phyloP scores from a whole-genome alignment of 2,797 vertebrate species.

The Hyperoplus immaculatus region DNA sequence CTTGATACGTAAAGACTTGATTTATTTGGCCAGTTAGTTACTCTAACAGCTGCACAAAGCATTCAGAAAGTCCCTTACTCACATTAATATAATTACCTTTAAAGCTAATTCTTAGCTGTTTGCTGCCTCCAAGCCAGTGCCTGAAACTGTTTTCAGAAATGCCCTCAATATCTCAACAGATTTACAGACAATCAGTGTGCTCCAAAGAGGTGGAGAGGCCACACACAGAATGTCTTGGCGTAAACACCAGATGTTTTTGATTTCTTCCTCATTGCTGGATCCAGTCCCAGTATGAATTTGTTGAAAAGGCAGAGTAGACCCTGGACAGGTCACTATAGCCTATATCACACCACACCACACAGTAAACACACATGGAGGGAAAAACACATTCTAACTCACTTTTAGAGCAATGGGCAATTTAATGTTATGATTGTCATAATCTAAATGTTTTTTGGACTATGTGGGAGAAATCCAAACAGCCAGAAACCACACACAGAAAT shows the following conservation, averaged over 20 bases:
- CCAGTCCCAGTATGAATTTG: slow-evolving; percentile 7
- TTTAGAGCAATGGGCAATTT: not conserved
- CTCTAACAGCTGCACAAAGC: not conserved
- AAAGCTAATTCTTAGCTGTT: not conserved
- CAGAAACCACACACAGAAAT: not conserved
- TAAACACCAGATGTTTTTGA: not conserved
- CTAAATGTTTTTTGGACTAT: not conserved
- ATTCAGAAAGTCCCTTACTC: not conserved
- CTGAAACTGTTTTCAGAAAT: slow-evolving; percentile 1
- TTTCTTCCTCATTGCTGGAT: not conserved
- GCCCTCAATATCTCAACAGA: slow-evolving; percentile 11
- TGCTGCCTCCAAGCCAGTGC: not conserved
- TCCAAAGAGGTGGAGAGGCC: not conserved
- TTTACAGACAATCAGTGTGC: slow-evolving; percentile 1
- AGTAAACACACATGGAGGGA: not conserved
- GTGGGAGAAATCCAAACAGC: too few relatives aligned
- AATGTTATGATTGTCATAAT: not conserved
- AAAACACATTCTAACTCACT: not conserved
- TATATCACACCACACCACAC: not conserved
- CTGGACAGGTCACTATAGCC: not conserved
- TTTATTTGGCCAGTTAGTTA: not conserved
- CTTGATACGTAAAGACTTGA: not conserved
- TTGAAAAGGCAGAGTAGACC: not conserved
- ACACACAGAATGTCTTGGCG: not conserved
- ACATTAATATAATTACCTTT: not conserved